Evolutionary conservation across 2,113 vertebrate species (phyloP).

Genomic region (Amphilophus citrinellus): DNA sequence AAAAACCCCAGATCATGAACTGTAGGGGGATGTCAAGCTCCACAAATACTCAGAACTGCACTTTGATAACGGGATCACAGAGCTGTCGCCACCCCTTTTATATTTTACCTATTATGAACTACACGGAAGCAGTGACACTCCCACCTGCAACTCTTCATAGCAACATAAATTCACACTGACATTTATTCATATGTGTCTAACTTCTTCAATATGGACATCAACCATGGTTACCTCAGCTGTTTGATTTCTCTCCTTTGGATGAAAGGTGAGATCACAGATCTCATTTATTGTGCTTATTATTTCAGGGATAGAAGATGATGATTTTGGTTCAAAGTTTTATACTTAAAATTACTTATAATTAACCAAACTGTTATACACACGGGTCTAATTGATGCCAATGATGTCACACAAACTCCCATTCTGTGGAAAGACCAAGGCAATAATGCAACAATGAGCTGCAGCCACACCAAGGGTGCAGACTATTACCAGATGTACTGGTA

Average conservation of each 20-base stretch:
- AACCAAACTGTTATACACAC: not conserved
- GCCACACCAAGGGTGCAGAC: fast-evolving
- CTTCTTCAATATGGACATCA: too few relatives aligned
- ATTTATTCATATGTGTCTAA: too few relatives aligned
- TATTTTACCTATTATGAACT: too few relatives aligned
- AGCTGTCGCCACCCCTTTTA: not conserved
- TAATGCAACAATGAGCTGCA: constrained; percentile 32
- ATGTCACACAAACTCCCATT: not conserved
- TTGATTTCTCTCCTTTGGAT: too few relatives aligned
- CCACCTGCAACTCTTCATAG: not conserved
- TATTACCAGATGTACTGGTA: constrained; percentile 72
- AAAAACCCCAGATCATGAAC: too few relatives aligned
- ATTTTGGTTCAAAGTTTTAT: too few relatives aligned
- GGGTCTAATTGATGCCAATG: not conserved
- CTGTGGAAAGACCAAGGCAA: not conserved
- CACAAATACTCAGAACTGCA: not conserved
- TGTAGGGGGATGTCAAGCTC: too few relatives aligned
- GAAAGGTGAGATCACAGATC: too few relatives aligned
- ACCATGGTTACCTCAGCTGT: too few relatives aligned
- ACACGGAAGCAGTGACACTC: not conserved
- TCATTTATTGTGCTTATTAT: too few relatives aligned
- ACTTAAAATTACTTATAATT: too few relatives aligned
- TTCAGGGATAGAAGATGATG: too few relatives aligned
- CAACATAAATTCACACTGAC: not conserved
- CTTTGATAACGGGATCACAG: not conserved